A percentile compares a stretch with the other conserved stretches of the same genome.
phyloP scores from a whole-genome alignment of 2,797 vertebrate genomes.

The Chelonia mydas region DNA sequence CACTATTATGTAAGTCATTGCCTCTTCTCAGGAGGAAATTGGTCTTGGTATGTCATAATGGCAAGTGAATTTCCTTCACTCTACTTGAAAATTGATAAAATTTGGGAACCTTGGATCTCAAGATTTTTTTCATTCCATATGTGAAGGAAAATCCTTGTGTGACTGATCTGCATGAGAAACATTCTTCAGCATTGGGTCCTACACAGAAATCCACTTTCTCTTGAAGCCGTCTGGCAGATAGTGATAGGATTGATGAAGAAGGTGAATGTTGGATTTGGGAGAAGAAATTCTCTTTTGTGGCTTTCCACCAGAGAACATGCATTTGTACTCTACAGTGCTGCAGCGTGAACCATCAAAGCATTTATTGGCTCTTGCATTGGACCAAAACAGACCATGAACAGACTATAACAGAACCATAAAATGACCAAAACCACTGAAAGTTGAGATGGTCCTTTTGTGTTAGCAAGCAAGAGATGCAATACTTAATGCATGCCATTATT shows the following conservation, averaged over 20 bases:
- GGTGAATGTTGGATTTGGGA: background rate
- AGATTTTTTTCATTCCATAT: background rate
- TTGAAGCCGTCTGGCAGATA: background rate
- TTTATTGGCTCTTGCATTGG: slow-evolving; percentile 35
- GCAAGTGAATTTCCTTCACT: background rate
- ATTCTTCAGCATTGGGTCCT: background rate
- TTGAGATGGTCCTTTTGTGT: slow-evolving; percentile 1
- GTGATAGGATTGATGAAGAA: background rate
- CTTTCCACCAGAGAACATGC: slow-evolving; percentile 37
- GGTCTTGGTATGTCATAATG: background rate
- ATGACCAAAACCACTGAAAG: background rate
- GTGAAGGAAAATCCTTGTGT: background rate
- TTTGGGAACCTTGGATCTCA: background rate
- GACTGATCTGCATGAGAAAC: background rate
- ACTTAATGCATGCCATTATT: background rate
- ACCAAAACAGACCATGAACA: slow-evolving; percentile 8
- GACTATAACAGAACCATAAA: background rate
- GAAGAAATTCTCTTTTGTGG: slow-evolving; percentile 12
- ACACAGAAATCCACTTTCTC: background rate
- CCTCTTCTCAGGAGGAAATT: background rate
- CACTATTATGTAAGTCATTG: background rate
- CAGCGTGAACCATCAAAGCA: background rate
- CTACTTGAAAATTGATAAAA: background rate
- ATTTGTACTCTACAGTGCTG: slow-evolving; percentile 16
- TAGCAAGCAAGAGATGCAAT: background rate